Conservation (phyloP, 2,113 vertebrate genomes). For the Ifrita kowaldi region DNA sequence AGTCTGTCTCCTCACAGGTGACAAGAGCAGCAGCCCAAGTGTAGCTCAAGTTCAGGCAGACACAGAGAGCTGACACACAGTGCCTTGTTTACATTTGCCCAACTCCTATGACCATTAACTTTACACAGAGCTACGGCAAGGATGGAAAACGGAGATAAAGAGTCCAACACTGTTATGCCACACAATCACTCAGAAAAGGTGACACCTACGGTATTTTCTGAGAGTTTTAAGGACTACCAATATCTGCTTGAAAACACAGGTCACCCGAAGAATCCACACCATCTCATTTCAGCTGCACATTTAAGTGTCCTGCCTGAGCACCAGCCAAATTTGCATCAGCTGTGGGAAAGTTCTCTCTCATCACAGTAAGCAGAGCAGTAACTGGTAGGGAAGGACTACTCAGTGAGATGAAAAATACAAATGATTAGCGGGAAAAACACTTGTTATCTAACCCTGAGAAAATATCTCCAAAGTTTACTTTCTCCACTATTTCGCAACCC, state of each 20-base stretch:
- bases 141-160: fast-evolving
- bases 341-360: background rate
- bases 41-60: background rate
- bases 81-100: background rate
- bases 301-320: background rate
- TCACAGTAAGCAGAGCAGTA: fast-evolving
- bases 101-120: background rate
- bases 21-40: background rate
- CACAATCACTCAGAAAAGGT: fast-evolving
- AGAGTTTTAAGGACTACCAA: background rate
- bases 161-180: fast-evolving
- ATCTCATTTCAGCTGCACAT: background rate
- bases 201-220: background rate
- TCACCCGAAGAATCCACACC: background rate
- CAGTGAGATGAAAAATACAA: background rate
- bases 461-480: background rate
- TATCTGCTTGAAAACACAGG: background rate
- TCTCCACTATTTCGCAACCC: background rate
- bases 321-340: background rate
- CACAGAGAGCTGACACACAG: fast-evolving
- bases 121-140: background rate
- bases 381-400: background rate
- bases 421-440: fast-evolving
- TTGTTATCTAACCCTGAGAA: background rate
- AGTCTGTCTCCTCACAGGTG: background rate